Evolutionary conservation across 2,888 invertebrate species (phyloP), one percentile per base, ranked within the genome.

Genomic region (Serripes groenlandicus): DNA sequence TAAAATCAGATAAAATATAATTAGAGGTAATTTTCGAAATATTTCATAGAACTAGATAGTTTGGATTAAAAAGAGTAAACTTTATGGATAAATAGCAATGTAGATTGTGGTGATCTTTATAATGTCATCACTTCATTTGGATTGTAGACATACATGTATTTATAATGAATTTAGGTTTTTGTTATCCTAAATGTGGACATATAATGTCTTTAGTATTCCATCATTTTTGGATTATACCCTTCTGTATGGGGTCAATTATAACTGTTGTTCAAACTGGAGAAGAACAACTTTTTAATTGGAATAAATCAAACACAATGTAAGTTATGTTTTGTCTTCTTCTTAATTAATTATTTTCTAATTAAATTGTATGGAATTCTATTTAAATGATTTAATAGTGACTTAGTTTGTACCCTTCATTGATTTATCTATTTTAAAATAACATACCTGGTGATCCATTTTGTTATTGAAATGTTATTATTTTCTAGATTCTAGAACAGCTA

Each of bases 191-290:
- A 37, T 35, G 23, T 66, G 34, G 66, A 42, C 37, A 66, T 66
- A 83, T 83, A 76, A 83, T 83, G 83, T 70, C 54, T 73, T 49
- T 68, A 62, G 54, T 74, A 49, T 71, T 77, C 28, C 74, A 83
- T 7, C 77, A 80, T 75, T 54, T 79, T 70, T 83, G 83, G 83
- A 83, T 83, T 52, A 54, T 83, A 74, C 83, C 83, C 79, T 64
- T 83, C 58, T 79, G 83, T 77, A 76, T 83, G 83, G 83, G 83
- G 77, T 71, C 79, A 15, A 56, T 83, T 52, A 83, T 83, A 21
- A 77, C 79, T 3, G 52, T 83, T 35, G 83, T 83, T 23, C 77
- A 83, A 30, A 79, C 83, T 30, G 78, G 75, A 30, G 75, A 78
- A 60, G 60, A 72, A 37, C 35, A 42, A 49, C 37, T 35, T 26